Percentiles rank a stretch among this genome's conserved stretches.
Conservation (phyloP, 2,113 vertebrate genomes). For the Beaufortia kweichowensis region DNA sequence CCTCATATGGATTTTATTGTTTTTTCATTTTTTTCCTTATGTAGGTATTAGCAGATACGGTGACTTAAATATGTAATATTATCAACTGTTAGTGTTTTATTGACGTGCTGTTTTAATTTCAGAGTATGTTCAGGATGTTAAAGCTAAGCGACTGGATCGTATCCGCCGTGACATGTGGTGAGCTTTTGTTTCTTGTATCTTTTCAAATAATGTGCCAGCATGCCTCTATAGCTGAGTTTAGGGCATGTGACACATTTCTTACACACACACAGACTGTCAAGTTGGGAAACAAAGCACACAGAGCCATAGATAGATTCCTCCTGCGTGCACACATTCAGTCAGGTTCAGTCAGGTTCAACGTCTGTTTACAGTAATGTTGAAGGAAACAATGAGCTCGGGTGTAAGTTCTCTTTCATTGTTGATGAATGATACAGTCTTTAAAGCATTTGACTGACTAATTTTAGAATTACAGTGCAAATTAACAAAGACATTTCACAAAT, state of each 20-base stretch:
- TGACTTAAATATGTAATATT: slow-evolving; percentile 7
- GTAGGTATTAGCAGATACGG: neutral
- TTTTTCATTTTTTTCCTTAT: slow-evolving; percentile 1
- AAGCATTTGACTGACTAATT: neutral
- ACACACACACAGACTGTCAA: slow-evolving; percentile 53
- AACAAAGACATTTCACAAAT: too few species aligned
- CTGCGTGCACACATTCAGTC: neutral
- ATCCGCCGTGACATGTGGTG: neutral
- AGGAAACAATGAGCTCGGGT: neutral
- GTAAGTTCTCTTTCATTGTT: neutral
- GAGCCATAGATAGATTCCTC: slow-evolving; percentile 47
- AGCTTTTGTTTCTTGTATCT: slow-evolving; percentile 43
- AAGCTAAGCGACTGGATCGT: neutral
- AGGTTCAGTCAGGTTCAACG: too few species aligned
- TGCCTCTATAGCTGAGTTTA: slow-evolving; percentile 53
- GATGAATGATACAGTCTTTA: neutral
- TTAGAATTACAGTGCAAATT: too few species aligned
- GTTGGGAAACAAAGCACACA: slow-evolving; percentile 56
- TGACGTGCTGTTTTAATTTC: neutral
- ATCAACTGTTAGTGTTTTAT: neutral
- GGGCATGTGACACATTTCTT: slow-evolving; percentile 14
- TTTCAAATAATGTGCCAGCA: slow-evolving; percentile 68
- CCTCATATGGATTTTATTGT: slow-evolving; percentile 69
- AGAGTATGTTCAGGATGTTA: neutral
- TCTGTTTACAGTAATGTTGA: neutral